Conservation (phyloP, 2,797 vertebrate genomes). For the Adrianichthys oophorus region DNA sequence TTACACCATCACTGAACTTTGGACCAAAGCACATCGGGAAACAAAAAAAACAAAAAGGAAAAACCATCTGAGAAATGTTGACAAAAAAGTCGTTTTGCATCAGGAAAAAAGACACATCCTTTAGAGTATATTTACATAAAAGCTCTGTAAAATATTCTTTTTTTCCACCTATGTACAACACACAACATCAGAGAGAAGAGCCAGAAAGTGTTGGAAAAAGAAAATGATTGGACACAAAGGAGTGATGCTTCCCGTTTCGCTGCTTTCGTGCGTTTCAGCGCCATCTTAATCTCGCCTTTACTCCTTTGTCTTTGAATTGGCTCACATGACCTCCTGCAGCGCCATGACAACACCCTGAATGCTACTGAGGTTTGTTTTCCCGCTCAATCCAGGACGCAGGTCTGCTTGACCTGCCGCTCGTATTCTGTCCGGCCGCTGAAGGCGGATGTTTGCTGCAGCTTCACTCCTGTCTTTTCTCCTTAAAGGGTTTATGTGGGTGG, state of each 20-base stretch:
- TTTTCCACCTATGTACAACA: constrained; percentile 75
- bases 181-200: constrained; percentile 64
- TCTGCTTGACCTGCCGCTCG: constrained; percentile 15
- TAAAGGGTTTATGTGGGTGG: too few relatives aligned
- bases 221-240: constrained; percentile 24
- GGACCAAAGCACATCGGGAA: constrained; percentile 54
- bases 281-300: too few relatives aligned
- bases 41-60: constrained; percentile 2
- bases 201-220: constrained; percentile 24
- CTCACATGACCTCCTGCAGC: too few relatives aligned
- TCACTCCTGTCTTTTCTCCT: too few relatives aligned
- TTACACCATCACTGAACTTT: constrained; percentile 65
- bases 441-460: constrained; percentile 12
- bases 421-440: constrained; percentile 12
- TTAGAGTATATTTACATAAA: constrained; percentile 75
- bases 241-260: constrained; percentile 1
- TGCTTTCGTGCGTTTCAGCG: too few relatives aligned
- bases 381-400: too few relatives aligned
- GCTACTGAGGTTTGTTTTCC: too few relatives aligned
- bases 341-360: too few relatives aligned
- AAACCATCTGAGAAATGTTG: constrained; percentile 43
- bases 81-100: constrained; percentile 53
- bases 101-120: constrained; percentile 60
- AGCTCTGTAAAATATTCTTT: constrained; percentile 75
- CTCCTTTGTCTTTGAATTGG: too few relatives aligned